Percentiles rank a stretch among this genome's conserved stretches.
Evolutionary conservation across 23 tunicate species (phyloP).

Genomic region (Aplidium turbinatum): DNA sequence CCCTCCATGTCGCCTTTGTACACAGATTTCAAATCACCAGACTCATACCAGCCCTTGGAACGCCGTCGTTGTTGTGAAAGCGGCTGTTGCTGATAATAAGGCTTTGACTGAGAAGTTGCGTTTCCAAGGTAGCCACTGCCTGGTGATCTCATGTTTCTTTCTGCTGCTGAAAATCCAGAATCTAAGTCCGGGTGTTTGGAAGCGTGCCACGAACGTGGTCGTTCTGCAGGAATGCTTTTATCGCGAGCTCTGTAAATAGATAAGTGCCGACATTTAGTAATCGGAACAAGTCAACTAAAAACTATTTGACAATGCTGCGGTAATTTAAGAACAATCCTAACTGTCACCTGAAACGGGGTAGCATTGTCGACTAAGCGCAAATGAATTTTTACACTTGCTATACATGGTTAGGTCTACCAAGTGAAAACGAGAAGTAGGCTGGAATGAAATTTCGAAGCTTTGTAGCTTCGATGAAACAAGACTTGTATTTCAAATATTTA

Average conservation of each 20-base stretch:
- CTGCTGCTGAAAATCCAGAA: slow-evolving; percentile 5
- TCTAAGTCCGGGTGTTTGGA: slow-evolving; percentile 62
- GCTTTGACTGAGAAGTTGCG: slow-evolving; percentile 29
- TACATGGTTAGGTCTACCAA: no score
- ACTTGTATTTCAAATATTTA: no score
- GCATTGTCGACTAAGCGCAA: no score
- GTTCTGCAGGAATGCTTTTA: slow-evolving; percentile 51
- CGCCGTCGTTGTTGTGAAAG: slow-evolving; percentile 29
- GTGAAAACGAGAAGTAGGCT: no score
- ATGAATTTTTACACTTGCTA: no score
- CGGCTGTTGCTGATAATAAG: not conserved
- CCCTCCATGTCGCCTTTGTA: slow-evolving; percentile 43
- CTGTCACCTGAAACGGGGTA: no score
- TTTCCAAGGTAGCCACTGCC: slow-evolving; percentile 34
- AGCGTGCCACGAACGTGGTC: slow-evolving; percentile 95
- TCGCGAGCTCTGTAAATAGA: slow-evolving; percentile 52
- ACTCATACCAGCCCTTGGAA: slow-evolving; percentile 79
- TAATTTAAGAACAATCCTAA: no score
- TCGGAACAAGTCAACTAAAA: not conserved
- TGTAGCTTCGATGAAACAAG: no score
- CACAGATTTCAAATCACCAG: slow-evolving; percentile 78
- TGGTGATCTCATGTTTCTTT: slow-evolving; percentile 60
- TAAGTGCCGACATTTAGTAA: not conserved
- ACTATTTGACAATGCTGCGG: not conserved
- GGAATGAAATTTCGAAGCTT: no score